Evolutionary conservation across 2,797 vertebrate genomes (phyloP).

Genomic region (Phylloscopus collybita): DNA sequence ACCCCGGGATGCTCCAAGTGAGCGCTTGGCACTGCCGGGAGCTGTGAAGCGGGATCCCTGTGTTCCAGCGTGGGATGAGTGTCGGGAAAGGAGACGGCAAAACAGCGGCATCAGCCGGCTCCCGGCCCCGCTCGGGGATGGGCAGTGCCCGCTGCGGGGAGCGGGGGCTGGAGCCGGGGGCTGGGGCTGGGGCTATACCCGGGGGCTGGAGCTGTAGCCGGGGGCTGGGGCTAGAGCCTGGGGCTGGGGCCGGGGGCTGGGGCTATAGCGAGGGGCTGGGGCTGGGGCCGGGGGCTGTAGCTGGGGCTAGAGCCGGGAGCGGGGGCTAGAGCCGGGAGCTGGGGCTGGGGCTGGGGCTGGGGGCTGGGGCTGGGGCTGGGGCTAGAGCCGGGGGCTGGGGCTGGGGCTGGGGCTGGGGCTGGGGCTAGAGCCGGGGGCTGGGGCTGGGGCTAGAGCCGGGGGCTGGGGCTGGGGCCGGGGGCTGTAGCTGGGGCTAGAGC

Average conservation of each 20-base stretch:
- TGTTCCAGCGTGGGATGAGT: too few relatives aligned
- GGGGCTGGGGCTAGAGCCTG: too few relatives aligned
- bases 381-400: background rate
- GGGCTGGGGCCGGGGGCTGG: too few relatives aligned
- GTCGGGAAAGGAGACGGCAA: too few relatives aligned
- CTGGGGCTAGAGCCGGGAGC: too few relatives aligned
- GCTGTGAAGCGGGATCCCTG: background rate
- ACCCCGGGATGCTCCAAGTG: fast-evolving
- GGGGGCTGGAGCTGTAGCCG: too few relatives aligned
- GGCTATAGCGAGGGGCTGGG: background rate
- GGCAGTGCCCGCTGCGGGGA: background rate
- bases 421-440: background rate
- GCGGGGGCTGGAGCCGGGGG: too few relatives aligned
- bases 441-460: too few relatives aligned
- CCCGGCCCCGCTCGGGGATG: background rate
- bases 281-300: too few relatives aligned
- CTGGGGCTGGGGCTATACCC: background rate
- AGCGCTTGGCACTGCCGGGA: background rate
- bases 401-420: background rate
- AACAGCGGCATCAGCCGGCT: background rate
- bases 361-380: too few relatives aligned
- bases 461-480: too few relatives aligned
- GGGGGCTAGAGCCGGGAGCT: background rate
- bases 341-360: too few relatives aligned
- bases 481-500: background rate